A percentile compares a stretch with the other conserved stretches of the same genome.
Conservation (phyloP, 1,140 invertebrate species). For the Magallana gigas region DNA sequence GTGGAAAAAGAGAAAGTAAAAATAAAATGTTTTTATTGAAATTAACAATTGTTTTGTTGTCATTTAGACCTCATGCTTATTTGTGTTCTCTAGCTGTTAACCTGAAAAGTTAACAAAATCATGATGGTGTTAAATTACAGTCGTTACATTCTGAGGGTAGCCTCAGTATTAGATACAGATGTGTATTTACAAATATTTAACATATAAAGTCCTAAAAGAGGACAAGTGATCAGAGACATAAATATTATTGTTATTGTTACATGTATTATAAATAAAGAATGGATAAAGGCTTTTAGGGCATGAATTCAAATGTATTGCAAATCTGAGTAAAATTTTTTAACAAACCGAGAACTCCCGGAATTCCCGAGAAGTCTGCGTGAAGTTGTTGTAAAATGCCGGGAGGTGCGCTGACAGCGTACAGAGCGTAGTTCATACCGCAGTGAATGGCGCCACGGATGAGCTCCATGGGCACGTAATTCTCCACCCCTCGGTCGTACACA, state of each 20-base stretch:
- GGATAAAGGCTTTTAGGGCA: too few relatives aligned
- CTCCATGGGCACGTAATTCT: constrained; percentile 50
- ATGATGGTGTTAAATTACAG: background rate
- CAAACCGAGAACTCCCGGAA: constrained; percentile 43
- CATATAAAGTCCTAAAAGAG: background rate
- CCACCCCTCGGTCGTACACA: constrained; percentile 34
- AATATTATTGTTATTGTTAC: too few relatives aligned
- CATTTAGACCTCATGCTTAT: background rate
- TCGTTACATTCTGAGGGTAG: too few relatives aligned
- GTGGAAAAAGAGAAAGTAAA: constrained; percentile 44
- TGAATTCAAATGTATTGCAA: too few relatives aligned
- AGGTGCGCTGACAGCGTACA: constrained; percentile 43
- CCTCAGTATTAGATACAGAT: too few relatives aligned
- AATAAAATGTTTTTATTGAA: constrained; percentile 16
- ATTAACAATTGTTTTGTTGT: constrained; percentile 5
- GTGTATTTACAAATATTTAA: too few relatives aligned
- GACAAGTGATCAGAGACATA: too few relatives aligned
- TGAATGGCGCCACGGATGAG: constrained; percentile 45
- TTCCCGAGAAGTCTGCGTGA: constrained; percentile 38
- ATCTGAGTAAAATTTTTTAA: background rate
- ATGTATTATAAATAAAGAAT: too few relatives aligned
- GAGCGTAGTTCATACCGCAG: constrained; percentile 43
- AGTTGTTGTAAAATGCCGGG: constrained; percentile 6
- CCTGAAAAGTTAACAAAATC: background rate
- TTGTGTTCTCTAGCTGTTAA: background rate